Evolutionary conservation across 2,113 vertebrate genomes (phyloP).

Genomic region (Ammodytes marinus): DNA sequence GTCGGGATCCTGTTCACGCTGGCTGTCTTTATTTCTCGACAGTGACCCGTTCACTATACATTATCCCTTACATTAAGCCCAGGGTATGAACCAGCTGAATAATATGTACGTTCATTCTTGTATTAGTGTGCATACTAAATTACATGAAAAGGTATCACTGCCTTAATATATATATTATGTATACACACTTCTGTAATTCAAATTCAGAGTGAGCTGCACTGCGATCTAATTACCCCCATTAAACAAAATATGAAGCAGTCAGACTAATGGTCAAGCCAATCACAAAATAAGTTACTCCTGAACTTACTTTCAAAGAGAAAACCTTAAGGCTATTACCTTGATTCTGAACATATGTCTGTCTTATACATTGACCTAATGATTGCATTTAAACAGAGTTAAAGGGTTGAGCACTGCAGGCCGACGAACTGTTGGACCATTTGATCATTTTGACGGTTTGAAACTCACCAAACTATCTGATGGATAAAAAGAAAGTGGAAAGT

Average conservation of each 20-base stretch:
- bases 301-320: neutral
- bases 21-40: no score
- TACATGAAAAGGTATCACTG: neutral
- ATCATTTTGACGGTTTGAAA: slow-evolving; percentile 1
- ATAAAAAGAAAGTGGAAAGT: neutral
- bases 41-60: no score
- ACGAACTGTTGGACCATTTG: neutral
- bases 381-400: neutral
- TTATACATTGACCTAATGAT: neutral
- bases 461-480: neutral
- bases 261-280: neutral
- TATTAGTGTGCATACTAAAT: neutral
- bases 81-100: neutral
- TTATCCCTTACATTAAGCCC: no score
- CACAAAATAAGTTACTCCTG: neutral
- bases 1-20: no score
- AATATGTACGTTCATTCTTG: neutral
- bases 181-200: neutral
- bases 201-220: neutral
- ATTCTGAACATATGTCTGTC: neutral
- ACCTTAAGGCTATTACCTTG: neutral
- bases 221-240: no score
- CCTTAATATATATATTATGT: neutral
- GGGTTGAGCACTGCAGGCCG: neutral
- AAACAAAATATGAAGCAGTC: neutral